Evolutionary conservation across 2,797 vertebrate genomes (phyloP).

Genomic region (Sebastes dallii): DNA sequence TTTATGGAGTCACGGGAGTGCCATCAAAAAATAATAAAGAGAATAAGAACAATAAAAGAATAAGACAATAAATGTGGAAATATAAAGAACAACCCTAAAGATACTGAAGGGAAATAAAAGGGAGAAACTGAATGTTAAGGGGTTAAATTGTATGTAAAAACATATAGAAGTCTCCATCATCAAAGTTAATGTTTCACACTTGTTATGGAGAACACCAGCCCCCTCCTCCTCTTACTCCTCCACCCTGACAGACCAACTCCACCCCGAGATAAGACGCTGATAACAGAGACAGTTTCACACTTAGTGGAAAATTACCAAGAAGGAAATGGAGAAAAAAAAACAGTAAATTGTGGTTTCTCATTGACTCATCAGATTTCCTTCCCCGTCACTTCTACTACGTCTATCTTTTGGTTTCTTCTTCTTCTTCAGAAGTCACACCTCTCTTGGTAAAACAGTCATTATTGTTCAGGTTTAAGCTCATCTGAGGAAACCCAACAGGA

Average conservation of each 20-base stretch:
- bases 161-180: not conserved
- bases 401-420: not conserved
- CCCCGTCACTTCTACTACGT: too few relatives aligned
- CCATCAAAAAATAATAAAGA: not conserved
- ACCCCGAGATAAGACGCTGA: constrained; percentile 14
- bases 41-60: not conserved
- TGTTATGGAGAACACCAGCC: not conserved
- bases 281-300: constrained; percentile 5
- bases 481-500: not conserved
- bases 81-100: not conserved
- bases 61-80: not conserved
- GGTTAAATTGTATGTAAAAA: not conserved
- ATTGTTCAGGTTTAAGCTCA: not conserved
- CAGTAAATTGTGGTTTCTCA: too few relatives aligned
- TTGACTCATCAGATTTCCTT: not conserved
- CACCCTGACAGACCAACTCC: not conserved
- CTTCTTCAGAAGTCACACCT: not conserved
- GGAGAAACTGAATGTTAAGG: not conserved
- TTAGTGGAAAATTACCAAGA: constrained; percentile 34
- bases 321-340: not conserved
- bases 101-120: not conserved
- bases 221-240: not conserved
- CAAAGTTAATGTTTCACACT: constrained; percentile 14
- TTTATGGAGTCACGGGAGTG: not conserved
- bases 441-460: not conserved